Evolutionary conservation across 2,113 vertebrate species (phyloP).

Genomic region (Jaculus jaculus): DNA sequence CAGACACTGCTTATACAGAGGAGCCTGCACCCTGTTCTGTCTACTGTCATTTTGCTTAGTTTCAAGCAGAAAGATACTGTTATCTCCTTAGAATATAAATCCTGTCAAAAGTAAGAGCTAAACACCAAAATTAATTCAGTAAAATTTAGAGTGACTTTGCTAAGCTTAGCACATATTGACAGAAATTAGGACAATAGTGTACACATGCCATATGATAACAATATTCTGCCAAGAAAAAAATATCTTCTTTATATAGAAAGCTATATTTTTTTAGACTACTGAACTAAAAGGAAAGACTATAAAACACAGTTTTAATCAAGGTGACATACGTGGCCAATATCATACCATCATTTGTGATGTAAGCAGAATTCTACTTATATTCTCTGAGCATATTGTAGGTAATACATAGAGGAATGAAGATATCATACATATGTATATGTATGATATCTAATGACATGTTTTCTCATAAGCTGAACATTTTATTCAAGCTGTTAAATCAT

Average conservation of each 20-base stretch:
- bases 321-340: constrained; percentile 56
- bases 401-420: not conserved
- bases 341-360: constrained; percentile 26
- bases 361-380: not conserved
- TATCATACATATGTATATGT: not conserved
- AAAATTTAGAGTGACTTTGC: constrained; percentile 72
- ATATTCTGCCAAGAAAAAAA: constrained; percentile 80
- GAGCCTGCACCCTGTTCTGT: not conserved
- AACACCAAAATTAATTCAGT: constrained; percentile 67
- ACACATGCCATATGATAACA: constrained; percentile 73
- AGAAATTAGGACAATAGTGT: constrained; percentile 81
- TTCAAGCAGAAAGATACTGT: constrained; percentile 59
- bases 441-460: not conserved
- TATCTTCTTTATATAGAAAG: constrained; percentile 82
- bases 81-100: constrained; percentile 69
- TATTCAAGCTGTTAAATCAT: constrained; percentile 23
- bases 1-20: constrained; percentile 53
- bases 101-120: constrained; percentile 75
- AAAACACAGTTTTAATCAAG: constrained; percentile 73
- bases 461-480: not conserved
- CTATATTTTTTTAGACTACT: constrained; percentile 80
- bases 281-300: constrained; percentile 63
- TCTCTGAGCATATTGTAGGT: not conserved
- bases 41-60: constrained; percentile 65
- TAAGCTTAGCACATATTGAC: constrained; percentile 67